Base-by-base conservation (phyloP, 1,140 invertebrate genomes). In the Caenorhabditis briggsae region DNA sequence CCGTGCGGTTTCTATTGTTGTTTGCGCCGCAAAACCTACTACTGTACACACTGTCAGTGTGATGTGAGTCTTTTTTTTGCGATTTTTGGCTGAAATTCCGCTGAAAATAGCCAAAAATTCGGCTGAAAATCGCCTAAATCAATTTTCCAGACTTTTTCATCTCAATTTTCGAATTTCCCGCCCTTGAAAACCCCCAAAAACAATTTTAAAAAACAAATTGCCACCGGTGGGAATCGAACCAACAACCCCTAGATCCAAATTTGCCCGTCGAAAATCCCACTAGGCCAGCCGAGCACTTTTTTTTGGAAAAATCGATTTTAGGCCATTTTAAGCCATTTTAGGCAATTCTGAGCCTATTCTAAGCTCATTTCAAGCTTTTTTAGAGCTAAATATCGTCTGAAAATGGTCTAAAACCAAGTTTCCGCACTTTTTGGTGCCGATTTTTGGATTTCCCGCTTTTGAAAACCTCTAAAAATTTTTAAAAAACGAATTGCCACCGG, bases 1-100 rank as follows among this genome's bases (percentile, higher is more conserved):
- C 90, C 90, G 18, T 91, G 90, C 53, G 90, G 90, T 25, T 84
- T 91, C 48, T 91, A 86, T 46, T 91, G 90, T 82, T 91, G 90
- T 84, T 55, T 91, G 61, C 82, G 85, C 53, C 87, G 85, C 53
- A 83, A 86, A 55, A 74, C 64, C n/a, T 41, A 55, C 50, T 74
- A 86, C 25, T 91, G 90, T 56, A 41, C 86, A 11, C 74, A 78
- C 16, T 91, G 90, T 56, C 84, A 90, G 14, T 86, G 84, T 46
- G 90, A 91, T 70, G 90, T 91, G 50, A 88, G 82, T 83, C 1
- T 55, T n/a, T n/a, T n/a, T n/a, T n/a, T n/a, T n/a, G n/a, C n/a
- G n/a, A n/a, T n/a, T 18, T 46, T 33, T 20, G 7, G 16, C 20
- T 18, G 0, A 78, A 78, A 41, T 25, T 50, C 5, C 2, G 25